Base-by-base conservation (phyloP, 2,113 vertebrate genomes). In the Nycticryphes semicollaris region DNA sequence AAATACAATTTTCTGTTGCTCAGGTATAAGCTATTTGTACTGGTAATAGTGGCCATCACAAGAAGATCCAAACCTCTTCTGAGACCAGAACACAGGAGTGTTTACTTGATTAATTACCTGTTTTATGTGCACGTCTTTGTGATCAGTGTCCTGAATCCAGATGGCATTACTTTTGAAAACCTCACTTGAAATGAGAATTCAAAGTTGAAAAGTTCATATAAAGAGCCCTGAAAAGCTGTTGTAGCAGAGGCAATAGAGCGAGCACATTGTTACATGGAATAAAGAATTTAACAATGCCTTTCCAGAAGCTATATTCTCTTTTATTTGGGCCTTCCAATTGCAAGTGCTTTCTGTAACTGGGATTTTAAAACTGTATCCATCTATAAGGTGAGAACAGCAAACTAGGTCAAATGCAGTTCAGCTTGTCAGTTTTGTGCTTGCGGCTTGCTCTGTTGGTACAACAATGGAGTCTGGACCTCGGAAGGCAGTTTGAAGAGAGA, bases 81-180 rank as follows among this genome's bases (percentile, higher is more conserved):
- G 84, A 83, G 89, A 75, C 23, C 30, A 89, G 43, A 89, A 84
- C 37, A 78, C 39, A 77, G 27, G 27, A 84, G 6, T 45, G 31
- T 89, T 87, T 91, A 91, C 33, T 41, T 84, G 73, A 74, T 90
- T 85, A 75, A 87, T 90, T 89, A 68, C 74, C 47, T 82, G 39
- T 45, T 86, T 85, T 73, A 59, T 74, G 33, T 48, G 50, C 22
- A 43, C 64, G 30, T 64, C 60, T 74, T 95, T 41, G 30, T 72
- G 66, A 84, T 84, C 92, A 45, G 23, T 69, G 41, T 73, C 62
- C 57, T 87, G 62, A 81, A 77, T 85, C 77, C 63, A 79, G 68
- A 82, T 62, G 43, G 73, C 47, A 51, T 57, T 64, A 28, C 50
- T 93, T 91, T 84, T 41, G 27, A 85, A 90, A 96, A 91, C 8